phyloP scores from a whole-genome alignment of 2,888 invertebrate species.

The Habroteleia sp. region DNA sequence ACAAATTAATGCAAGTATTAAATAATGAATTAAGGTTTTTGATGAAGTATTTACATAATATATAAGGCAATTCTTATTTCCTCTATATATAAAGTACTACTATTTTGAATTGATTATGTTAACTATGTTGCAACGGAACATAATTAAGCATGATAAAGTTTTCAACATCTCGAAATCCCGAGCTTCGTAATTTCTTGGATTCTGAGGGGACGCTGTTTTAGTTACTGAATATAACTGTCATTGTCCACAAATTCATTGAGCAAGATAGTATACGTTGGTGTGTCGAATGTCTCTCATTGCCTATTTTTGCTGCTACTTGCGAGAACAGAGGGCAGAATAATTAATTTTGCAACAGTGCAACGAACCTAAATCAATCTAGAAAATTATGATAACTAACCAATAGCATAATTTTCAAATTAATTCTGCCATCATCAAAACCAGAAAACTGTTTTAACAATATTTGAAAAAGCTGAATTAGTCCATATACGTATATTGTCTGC shows the following conservation, averaged over 20 bases:
- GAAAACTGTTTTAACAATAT: no score
- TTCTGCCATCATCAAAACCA: conserved; percentile 5
- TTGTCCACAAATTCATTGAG: conserved; percentile 65
- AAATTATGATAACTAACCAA: conserved; percentile 18
- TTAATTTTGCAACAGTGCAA: conserved; percentile 77
- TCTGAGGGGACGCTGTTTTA: conserved; percentile 51
- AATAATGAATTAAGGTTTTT: no score
- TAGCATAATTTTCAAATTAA: conserved; percentile 4
- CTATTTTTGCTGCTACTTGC: conserved; percentile 73
- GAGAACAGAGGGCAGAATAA: conserved; percentile 70
- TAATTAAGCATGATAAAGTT: conserved; percentile 55
- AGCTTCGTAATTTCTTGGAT: conserved; percentile 52
- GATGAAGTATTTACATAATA: conserved; percentile 10
- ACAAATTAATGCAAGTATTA: no score
- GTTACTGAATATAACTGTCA: conserved; percentile 45
- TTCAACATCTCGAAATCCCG: conserved; percentile 45
- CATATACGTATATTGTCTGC: no score
- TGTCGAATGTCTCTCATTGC: conserved; percentile 74
- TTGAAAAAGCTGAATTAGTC: no score
- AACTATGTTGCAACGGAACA: conserved; percentile 22
- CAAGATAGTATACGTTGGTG: conserved; percentile 66
- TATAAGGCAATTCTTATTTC: conserved; percentile 2
- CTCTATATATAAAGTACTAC: conserved; percentile 1
- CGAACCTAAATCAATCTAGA: conserved; percentile 69
- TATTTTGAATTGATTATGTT: conserved; percentile 21